Base-by-base conservation (phyloP, 2,113 vertebrate genomes). In the Globicephala melas region DNA sequence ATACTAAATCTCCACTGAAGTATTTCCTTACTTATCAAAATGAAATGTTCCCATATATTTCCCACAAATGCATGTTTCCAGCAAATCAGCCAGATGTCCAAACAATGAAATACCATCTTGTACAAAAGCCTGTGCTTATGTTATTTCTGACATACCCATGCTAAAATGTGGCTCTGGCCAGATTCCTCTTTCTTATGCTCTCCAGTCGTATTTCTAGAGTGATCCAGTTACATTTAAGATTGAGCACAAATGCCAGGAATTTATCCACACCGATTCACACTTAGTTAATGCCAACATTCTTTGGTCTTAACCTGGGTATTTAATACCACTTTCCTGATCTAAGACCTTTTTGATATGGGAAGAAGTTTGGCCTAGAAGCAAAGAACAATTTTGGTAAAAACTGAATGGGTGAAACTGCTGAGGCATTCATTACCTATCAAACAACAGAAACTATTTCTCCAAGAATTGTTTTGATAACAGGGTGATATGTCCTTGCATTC, bases 1-100 rank as follows among this genome's bases (percentile, higher is more conserved):
- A 70, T 55, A 44, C 38, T 58, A 83, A 89, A 70, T 44, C 44
- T 91, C 90, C 70, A 44, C 28, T 67, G 17, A 89, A 94, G 71
- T 55, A 86, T 92, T 94, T 96, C 81, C 47, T 90, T 96, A 81
- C 96, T 97, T 88, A 79, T 89, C 58, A 65, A 85, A 96, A 96
- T 76, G 74, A 91, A 97, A 90, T 28, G 28, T 76, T 92, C 58
- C 10, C 77, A 82, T 80, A 25, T 47, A 94, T 58, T 89, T 88
- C 47, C 77, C 26, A 70, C 55, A 86, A 65, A 62, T 63, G 74
- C 38, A 23, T 85, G 38, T 90, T 97, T 96, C 90, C 60, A 81
- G 58, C 83, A 36, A 55, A 91, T 67, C 44, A 76, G 63, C 87
- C 87, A 97, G 92, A 97, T 96, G 83, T 81, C 71, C 83, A 96